Base-by-base conservation (phyloP, 2,888 invertebrate genomes). In the Drosophila formosana region DNA sequence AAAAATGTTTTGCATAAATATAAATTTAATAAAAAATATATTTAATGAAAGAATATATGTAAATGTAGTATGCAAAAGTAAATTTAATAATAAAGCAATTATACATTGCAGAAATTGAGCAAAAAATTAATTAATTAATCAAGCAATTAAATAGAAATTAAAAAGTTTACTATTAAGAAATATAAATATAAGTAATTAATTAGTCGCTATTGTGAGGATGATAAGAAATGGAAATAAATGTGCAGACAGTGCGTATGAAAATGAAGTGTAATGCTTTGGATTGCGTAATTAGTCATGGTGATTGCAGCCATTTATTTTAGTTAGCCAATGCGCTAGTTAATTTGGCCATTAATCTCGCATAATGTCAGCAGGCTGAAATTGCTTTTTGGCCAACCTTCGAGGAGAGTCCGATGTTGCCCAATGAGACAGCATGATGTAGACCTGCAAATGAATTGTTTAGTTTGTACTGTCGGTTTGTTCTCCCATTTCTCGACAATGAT, bases 341-440 rank as follows among this genome's bases (percentile, higher is more conserved):
- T 68, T 25, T n/a, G 25, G 13, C 25, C 34, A 52, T 56, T 62
- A 62, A 56, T 70, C 63, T 7, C n/a, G 6, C 37, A 30, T 30
- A 39, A 58, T 58, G 58, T 41, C 7, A 8, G 39, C n/a, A n/a
- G 39, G 39, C 39, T 8, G 23, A 13, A 43, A 43, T 50, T 60
- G 26, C 13, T 13, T 26, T 28, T n/a, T 26, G 66, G 80, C 89
- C 63, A 84, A 92, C 92, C 91, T 92, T 91, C 68, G 90, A 80
- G 72, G 92, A 89, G 70, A 90, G 89, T 72, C 90, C 92, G 77
- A 92, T 93, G 80, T 92, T 92, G 79, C 92, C 93, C 90, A 92
- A 83, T 66, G 92, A 92, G 78, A 92, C 92, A 72, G 92, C 92
- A 89, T 92, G 92, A 81, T 92, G 92, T 73, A 92, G 82, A 77